phyloP scores from a whole-genome alignment of 2,888 invertebrate species.

The Thereva unica region DNA sequence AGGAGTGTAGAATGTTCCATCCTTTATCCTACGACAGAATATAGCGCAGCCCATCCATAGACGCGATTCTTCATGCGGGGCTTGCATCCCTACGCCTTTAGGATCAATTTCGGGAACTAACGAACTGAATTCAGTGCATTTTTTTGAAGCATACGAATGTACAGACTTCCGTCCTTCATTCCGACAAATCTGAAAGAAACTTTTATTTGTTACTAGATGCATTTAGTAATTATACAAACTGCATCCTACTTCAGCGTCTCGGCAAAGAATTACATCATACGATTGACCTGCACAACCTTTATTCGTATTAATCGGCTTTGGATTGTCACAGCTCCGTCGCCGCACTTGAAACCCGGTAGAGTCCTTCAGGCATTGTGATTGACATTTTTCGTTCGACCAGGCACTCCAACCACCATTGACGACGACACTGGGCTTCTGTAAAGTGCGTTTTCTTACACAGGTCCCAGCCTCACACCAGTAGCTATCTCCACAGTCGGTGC shows the following conservation, averaged over 20 bases:
- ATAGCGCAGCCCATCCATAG: slow-evolving; percentile 81
- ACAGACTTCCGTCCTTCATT: slow-evolving; percentile 59
- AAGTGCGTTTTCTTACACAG: slow-evolving; percentile 59
- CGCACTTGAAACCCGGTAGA: slow-evolving; percentile 66
- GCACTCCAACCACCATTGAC: slow-evolving; percentile 66
- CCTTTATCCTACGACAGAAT: slow-evolving; percentile 69
- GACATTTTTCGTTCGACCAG: slow-evolving; percentile 67
- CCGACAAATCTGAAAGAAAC: slow-evolving; percentile 31
- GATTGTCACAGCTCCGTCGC: slow-evolving; percentile 63
- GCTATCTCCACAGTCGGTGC: slow-evolving; percentile 70
- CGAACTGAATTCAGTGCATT: slow-evolving; percentile 68
- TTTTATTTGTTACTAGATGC: slow-evolving; percentile 46
- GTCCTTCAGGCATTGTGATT: slow-evolving; percentile 68
- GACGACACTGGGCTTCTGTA: slow-evolving; percentile 51
- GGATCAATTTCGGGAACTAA: slow-evolving; percentile 66
- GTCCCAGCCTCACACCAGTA: slow-evolving; percentile 72
- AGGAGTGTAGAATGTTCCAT: slow-evolving; percentile 74
- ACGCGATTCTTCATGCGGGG: slow-evolving; percentile 71
- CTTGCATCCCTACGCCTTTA: slow-evolving; percentile 72
- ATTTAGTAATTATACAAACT: slow-evolving; percentile 1
- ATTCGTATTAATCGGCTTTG: slow-evolving; percentile 60
- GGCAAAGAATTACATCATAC: slow-evolving; percentile 69
- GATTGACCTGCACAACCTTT: slow-evolving; percentile 66
- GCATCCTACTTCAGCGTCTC: slow-evolving; percentile 58
- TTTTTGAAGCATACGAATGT: slow-evolving; percentile 65